Evolutionary conservation across 2,888 invertebrate species (phyloP).

Genomic region (Lapara coniferarum): DNA sequence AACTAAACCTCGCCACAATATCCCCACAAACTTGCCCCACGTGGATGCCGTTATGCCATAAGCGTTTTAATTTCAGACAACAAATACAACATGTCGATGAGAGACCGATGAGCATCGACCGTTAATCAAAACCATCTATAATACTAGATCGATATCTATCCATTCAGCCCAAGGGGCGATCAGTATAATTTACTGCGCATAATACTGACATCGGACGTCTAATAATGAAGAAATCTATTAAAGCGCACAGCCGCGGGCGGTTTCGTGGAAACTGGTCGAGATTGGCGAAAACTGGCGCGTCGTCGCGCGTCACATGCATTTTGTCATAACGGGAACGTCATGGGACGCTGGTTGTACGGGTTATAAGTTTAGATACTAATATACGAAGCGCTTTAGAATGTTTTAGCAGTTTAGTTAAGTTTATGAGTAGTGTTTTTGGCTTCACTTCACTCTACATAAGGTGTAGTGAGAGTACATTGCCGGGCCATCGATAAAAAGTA

Average conservation of each 20-base stretch:
- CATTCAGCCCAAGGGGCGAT: constrained; percentile 44
- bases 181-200: constrained; percentile 44
- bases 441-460: too few species aligned
- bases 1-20: neutral
- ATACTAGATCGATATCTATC: constrained; percentile 39
- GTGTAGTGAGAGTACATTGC: too few species aligned
- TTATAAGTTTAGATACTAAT: neutral
- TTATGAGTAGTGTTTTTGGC: too few species aligned
- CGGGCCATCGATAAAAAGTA: too few species aligned
- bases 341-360: neutral
- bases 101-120: constrained; percentile 34
- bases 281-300: constrained; percentile 32
- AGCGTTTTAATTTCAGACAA: constrained; percentile 8
- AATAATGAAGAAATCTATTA: constrained; percentile 60
- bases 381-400: too few species aligned
- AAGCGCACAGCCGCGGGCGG: constrained; percentile 36
- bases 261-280: constrained; percentile 35
- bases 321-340: neutral
- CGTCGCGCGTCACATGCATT: constrained; percentile 42
- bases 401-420: too few species aligned
- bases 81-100: constrained; percentile 26
- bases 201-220: constrained; percentile 43
- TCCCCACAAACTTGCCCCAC: too few species aligned
- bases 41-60: neutral
- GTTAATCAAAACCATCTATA: constrained; percentile 39